phyloP scores from a whole-genome alignment of 2,113 vertebrate species.

The Heloderma charlesbogerti region DNA sequence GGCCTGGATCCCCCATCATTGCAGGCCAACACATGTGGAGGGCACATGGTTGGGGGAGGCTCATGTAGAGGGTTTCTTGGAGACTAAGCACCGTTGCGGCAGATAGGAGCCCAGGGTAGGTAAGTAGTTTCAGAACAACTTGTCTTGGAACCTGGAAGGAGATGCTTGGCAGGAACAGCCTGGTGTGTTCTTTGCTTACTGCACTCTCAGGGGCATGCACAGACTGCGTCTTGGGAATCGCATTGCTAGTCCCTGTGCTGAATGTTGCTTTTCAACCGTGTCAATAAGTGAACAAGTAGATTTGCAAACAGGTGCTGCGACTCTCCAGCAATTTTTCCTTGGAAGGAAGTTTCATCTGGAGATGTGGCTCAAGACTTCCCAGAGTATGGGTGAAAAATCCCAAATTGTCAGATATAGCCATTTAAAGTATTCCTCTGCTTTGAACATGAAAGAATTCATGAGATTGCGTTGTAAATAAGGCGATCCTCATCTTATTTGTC shows the following conservation, averaged over 20 bases:
- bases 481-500: neutral
- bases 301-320: neutral
- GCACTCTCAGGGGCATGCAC: neutral
- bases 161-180: neutral
- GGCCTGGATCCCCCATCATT: neutral
- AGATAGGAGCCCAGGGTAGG: neutral
- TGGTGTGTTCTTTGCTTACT: conserved; percentile 14
- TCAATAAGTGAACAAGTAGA: conserved; percentile 1
- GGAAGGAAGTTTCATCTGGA: neutral
- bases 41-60: too few relatives aligned
- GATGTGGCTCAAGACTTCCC: neutral
- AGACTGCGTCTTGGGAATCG: conserved; percentile 2
- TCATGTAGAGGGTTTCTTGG: neutral
- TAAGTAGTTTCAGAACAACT: neutral
- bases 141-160: neutral
- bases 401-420: neutral
- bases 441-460: neutral
- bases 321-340: neutral
- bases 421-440: neutral
- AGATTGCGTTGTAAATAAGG: neutral
- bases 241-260: neutral
- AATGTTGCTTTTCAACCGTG: neutral
- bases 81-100: neutral
- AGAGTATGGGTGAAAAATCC: neutral
- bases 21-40: neutral